A percentile compares a stretch with the other conserved stretches of the same genome.
Evolutionary conservation across 2,113 vertebrate genomes (phyloP).

Genomic region (Taxidea taxus): DNA sequence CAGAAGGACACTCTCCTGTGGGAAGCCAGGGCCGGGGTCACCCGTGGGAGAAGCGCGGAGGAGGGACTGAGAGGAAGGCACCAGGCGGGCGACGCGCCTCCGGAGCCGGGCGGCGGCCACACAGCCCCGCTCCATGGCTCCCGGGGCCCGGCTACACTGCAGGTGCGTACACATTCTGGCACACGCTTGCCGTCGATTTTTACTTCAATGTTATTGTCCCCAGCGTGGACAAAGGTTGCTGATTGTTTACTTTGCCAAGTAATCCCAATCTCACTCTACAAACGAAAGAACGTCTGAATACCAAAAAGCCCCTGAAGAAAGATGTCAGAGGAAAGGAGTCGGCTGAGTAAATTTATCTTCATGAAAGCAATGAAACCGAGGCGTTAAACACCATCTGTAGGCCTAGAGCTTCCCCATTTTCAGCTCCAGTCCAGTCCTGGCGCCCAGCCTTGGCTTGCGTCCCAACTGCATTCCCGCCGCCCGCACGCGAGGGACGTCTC

Average conservation of each 20-base stretch:
- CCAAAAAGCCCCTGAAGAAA: background rate
- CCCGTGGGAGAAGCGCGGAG: background rate
- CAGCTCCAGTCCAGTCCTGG: background rate
- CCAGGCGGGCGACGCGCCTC: rapidly evolving
- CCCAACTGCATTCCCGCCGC: background rate
- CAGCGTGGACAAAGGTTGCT: background rate
- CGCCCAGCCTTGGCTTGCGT: background rate
- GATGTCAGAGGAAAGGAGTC: background rate
- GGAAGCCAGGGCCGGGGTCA: background rate
- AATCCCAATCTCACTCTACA: background rate
- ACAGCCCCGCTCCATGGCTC: no score
- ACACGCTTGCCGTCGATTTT: rapidly evolving
- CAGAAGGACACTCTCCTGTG: background rate
- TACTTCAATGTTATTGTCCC: background rate
- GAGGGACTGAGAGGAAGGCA: background rate
- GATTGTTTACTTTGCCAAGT: background rate
- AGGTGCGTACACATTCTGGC: rapidly evolving
- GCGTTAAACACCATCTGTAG: background rate
- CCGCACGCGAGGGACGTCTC: background rate
- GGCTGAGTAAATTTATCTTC: background rate
- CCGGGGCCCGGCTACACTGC: rapidly evolving
- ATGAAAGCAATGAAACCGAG: background rate
- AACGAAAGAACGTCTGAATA: background rate
- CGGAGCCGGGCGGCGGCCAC: rapidly evolving
- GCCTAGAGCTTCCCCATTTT: background rate